Conservation (phyloP, 2,888 invertebrate genomes). For the Spatulosminthurus flaviceps region DNA sequence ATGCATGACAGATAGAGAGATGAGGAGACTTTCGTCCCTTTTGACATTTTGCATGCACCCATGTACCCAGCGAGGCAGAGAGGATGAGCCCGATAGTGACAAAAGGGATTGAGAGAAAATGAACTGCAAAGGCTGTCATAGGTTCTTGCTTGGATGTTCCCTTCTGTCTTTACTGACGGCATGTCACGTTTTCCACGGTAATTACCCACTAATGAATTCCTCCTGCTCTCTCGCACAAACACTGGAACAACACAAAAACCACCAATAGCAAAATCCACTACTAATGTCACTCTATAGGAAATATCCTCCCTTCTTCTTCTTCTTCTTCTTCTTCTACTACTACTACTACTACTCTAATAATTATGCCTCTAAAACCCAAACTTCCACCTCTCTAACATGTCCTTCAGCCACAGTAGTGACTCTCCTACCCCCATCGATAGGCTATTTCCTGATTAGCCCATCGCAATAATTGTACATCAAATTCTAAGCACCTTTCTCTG, state of each 20-base stretch:
- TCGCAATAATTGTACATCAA: too few species aligned
- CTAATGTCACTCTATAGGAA: constrained; percentile 6
- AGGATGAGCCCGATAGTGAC: constrained; percentile 17
- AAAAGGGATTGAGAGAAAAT: constrained; percentile 16
- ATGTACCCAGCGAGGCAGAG: not conserved
- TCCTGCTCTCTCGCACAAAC: constrained; percentile 46
- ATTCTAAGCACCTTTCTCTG: too few species aligned
- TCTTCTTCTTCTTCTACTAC: too few species aligned
- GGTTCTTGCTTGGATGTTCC: constrained; percentile 42
- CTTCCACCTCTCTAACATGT: too few species aligned
- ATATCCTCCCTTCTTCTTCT: constrained; percentile 1
- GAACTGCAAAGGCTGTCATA: constrained; percentile 31
- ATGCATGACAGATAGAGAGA: not conserved
- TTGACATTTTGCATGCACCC: constrained; percentile 5
- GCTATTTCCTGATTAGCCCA: not conserved
- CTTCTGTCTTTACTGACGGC: constrained; percentile 56
- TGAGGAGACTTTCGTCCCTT: not conserved
- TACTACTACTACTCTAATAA: too few species aligned
- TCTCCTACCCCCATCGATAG: not conserved
- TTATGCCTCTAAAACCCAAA: not conserved
- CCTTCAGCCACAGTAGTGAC: too few species aligned
- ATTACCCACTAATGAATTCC: constrained; percentile 63
- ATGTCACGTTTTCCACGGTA: constrained; percentile 63
- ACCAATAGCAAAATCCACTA: constrained; percentile 27
- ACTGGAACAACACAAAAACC: constrained; percentile 38